Conservation (phyloP, 23 tunicate species). For the Botrylloides violaceus region DNA sequence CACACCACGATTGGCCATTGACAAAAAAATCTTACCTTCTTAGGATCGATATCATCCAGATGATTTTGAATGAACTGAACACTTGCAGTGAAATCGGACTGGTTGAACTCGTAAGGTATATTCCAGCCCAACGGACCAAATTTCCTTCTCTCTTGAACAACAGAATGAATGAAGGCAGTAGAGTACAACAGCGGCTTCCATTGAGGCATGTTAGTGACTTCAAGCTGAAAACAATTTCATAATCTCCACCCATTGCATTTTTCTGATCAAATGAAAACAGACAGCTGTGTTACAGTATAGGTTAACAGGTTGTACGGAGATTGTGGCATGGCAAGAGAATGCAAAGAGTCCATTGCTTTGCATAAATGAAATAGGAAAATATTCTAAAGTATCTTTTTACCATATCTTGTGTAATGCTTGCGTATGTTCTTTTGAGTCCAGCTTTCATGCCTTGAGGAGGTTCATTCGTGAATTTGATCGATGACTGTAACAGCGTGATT, state of each 20-base stretch:
- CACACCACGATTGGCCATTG: too few relatives aligned
- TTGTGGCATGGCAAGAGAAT: too few relatives aligned
- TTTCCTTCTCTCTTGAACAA: slow-evolving; percentile 94
- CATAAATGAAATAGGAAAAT: too few relatives aligned
- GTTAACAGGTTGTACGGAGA: too few relatives aligned
- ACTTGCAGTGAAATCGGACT: slow-evolving; percentile 86
- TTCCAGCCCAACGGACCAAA: slow-evolving; percentile 98
- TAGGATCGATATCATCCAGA: slow-evolving; percentile 92
- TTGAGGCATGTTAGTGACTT: slow-evolving; percentile 95
- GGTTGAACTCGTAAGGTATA: slow-evolving; percentile 97
- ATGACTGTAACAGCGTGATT: slow-evolving; percentile 77
- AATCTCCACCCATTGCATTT: too few relatives aligned
- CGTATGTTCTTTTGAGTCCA: slow-evolving; percentile 83
- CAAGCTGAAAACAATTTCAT: slow-evolving; percentile 56
- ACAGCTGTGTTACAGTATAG: too few relatives aligned
- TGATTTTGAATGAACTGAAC: slow-evolving; percentile 96
- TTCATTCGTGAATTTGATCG: slow-evolving; percentile 92
- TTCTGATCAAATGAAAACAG: too few relatives aligned
- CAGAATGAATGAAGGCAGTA: slow-evolving; percentile 94
- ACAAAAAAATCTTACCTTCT: too few relatives aligned
- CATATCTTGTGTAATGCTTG: slow-evolving; percentile 77
- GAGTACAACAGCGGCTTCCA: slow-evolving; percentile 94
- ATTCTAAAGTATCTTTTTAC: too few relatives aligned
- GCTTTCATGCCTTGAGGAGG: slow-evolving; percentile 98
- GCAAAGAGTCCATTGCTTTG: too few relatives aligned